These are phyloP conservation scores for Polydrusus tereticollis DNA, from an alignment of 2,888 invertebrate species.

Conservation along the genomic window DNA sequence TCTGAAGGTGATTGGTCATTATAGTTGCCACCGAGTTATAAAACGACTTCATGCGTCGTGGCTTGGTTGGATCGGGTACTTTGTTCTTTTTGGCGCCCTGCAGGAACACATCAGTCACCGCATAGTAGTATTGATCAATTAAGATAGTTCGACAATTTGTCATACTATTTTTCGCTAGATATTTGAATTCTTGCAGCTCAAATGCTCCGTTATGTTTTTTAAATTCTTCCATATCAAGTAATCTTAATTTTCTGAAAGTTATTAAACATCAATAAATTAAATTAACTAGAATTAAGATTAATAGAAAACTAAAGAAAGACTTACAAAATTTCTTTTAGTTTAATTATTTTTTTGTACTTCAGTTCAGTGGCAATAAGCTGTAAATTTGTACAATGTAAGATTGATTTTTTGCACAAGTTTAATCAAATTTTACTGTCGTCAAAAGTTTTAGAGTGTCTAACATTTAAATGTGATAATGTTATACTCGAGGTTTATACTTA, in stretches of 20 bases:
- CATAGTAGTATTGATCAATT: conserved; percentile 75
- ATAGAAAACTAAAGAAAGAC: no score
- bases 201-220: conserved; percentile 74
- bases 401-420: no score
- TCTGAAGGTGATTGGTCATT: conserved; percentile 91
- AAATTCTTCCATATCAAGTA: conserved; percentile 74
- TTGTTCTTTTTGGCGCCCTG: conserved; percentile 77
- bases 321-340: no score
- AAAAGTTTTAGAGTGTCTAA: no score
- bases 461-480: no score
- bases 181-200: conserved; percentile 76
- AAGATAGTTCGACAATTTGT: conserved; percentile 78
- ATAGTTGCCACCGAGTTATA: conserved; percentile 88
- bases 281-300: neutral
- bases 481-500: no score
- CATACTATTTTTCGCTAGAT: conserved; percentile 72
- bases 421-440: no score
- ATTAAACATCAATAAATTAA: neutral
- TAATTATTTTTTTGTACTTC: no score
- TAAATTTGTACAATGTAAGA: no score
- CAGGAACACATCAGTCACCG: conserved; percentile 74
- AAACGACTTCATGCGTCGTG: conserved; percentile 78
- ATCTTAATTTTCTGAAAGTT: conserved; percentile 71
- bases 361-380: no score
- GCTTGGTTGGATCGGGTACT: conserved; percentile 77